These are phyloP conservation scores for Eristalinus aeneus DNA, from an alignment of 2,888 invertebrate genomes.

Conservation along the genomic window DNA sequence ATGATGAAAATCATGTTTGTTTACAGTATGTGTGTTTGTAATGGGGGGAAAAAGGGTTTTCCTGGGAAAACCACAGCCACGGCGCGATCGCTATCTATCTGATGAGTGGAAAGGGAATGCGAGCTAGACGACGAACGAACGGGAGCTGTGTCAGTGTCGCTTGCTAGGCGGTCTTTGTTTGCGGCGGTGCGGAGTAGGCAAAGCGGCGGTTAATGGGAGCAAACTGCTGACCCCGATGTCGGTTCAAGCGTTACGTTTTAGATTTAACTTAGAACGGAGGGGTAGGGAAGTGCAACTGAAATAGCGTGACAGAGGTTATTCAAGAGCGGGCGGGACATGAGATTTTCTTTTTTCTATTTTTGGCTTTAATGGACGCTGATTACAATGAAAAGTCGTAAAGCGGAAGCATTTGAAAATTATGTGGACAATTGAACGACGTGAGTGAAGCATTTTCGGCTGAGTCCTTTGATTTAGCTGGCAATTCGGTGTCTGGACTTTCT, in stretches of 20 bases:
- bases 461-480: too few species aligned
- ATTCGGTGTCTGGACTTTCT: too few species aligned
- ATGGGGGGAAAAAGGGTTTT: neutral
- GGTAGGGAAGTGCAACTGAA: constrained; percentile 9
- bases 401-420: neutral
- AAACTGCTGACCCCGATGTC: constrained; percentile 42
- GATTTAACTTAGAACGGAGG: constrained; percentile 2
- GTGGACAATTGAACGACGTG: neutral
- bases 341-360: neutral
- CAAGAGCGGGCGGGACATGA: neutral
- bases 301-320: constrained; percentile 17
- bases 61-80: neutral
- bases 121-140: neutral
- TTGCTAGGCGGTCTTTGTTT: constrained; percentile 4
- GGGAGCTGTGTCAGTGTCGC: neutral
- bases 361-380: neutral
- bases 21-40: neutral
- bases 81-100: neutral
- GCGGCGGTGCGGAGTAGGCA: neutral
- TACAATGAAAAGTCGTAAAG: neutral
- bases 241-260: constrained; percentile 41
- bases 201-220: constrained; percentile 14
- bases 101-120: neutral
- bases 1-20: neutral
- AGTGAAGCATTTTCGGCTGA: neutral